These are phyloP conservation scores for Tromatobia lineatoria DNA, from an alignment of 2,888 invertebrate genomes.

Conservation along the genomic window DNA sequence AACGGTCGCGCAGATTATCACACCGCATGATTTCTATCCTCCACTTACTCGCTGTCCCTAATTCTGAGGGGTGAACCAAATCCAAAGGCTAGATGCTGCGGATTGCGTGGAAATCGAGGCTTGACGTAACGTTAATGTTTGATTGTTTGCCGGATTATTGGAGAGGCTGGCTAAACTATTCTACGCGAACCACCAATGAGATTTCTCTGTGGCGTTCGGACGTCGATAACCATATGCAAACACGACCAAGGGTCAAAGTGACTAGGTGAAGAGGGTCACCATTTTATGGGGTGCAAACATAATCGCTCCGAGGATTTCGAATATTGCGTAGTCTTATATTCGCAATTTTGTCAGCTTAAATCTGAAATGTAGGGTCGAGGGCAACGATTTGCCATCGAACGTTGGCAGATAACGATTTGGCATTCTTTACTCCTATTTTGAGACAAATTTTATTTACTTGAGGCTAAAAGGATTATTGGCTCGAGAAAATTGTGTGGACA, in stretches of 20 bases:
- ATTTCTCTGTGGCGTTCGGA: background rate
- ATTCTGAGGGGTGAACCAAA: constrained; percentile 23
- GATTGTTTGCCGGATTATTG: constrained; percentile 47
- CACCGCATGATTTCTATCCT: constrained; percentile 24
- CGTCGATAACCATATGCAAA: constrained; percentile 43
- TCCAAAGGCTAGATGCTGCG: constrained; percentile 5
- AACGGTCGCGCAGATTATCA: constrained; percentile 23
- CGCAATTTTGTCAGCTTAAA: constrained; percentile 34
- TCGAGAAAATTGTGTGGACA: no score
- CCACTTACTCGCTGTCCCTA: background rate
- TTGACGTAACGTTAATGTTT: constrained; percentile 47
- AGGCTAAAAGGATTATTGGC: no score
- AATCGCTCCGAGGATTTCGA: constrained; percentile 11
- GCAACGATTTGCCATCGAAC: background rate
- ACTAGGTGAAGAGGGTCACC: background rate
- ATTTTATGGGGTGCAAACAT: constrained; percentile 19
- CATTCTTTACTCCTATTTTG: background rate
- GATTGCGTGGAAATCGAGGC: constrained; percentile 23
- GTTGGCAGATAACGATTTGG: background rate
- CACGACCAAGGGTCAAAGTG: background rate
- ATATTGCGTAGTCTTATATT: constrained; percentile 16
- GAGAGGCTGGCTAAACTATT: constrained; percentile 23
- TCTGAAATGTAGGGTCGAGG: background rate
- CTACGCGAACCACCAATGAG: background rate
- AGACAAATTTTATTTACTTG: background rate